Evolutionary conservation across 2,797 vertebrate species (phyloP).

Genomic region (Crypturellus tataupa): DNA sequence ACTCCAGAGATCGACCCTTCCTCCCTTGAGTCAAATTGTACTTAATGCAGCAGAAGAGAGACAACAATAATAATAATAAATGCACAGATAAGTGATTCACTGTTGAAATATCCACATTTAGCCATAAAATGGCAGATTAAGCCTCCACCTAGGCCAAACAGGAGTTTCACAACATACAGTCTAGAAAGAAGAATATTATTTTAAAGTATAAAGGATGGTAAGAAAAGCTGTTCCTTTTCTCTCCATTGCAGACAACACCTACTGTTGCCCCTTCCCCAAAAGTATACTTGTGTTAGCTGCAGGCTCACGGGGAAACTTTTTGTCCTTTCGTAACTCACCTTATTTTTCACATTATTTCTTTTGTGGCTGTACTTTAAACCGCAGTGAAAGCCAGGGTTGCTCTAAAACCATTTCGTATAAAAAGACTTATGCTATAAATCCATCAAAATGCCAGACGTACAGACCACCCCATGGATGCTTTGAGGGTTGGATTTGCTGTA

Average conservation of each 20-base stretch:
- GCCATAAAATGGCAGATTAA: background rate
- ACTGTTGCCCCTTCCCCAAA: background rate
- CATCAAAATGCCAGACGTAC: background rate
- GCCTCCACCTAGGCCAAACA: background rate
- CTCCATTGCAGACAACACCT: background rate
- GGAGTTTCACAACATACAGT: background rate
- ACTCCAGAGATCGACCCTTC: background rate
- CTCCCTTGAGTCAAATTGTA: background rate
- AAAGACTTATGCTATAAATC: background rate
- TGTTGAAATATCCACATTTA: background rate
- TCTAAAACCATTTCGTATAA: background rate
- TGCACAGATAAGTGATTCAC: background rate
- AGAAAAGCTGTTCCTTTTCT: background rate
- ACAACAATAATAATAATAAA: background rate
- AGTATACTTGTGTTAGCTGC: background rate
- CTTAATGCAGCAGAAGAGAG: background rate
- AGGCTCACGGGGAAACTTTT: background rate
- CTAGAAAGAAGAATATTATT: background rate
- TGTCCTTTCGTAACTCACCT: background rate
- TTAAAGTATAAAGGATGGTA: background rate
- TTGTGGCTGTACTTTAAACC: fast-evolving
- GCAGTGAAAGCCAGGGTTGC: background rate
- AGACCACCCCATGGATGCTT: background rate
- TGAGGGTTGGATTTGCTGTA: background rate
- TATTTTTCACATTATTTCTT: background rate